A percentile compares a stretch with the other conserved stretches of the same genome.
Conservation (phyloP, 2,888 invertebrate genomes). For the Melikaiella ostensackeni region DNA sequence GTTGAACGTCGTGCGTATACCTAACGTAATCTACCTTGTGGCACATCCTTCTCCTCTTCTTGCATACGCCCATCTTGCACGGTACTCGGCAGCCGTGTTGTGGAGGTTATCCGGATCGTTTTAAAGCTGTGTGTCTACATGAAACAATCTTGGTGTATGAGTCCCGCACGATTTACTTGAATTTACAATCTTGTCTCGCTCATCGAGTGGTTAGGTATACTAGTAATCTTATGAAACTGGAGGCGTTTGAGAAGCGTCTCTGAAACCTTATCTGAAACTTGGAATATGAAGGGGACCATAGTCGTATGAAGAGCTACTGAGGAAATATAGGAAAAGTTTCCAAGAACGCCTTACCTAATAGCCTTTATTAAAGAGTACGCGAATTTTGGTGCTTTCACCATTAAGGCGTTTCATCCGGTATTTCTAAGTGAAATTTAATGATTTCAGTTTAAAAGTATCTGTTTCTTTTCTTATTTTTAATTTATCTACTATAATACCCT, state of each 20-base stretch:
- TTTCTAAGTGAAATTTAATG: conserved; percentile 18
- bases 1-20: conserved; percentile 58
- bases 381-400: conserved; percentile 28
- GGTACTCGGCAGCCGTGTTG: conserved; percentile 19
- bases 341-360: conserved; percentile 27
- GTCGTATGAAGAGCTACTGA: conserved; percentile 19
- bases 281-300: conserved; percentile 21
- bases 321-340: conserved; percentile 39
- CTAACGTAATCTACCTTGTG: conserved; percentile 54
- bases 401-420: conserved; percentile 19
- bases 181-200: conserved; percentile 40
- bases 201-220: conserved; percentile 28
- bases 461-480: no score
- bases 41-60: conserved; percentile 13
- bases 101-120: conserved; percentile 37
- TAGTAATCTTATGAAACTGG: conserved; percentile 38
- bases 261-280: conserved; percentile 35
- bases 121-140: conserved; percentile 37
- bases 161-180: conserved; percentile 35
- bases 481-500: no score
- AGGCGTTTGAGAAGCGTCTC: conserved; percentile 35
- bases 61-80: conserved; percentile 31
- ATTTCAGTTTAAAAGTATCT: background rate
- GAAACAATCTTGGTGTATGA: conserved; percentile 27
- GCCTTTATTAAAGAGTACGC: conserved; percentile 16